Evolutionary conservation across 2,797 vertebrate genomes (phyloP).

Genomic region (Eulemur mongoz): DNA sequence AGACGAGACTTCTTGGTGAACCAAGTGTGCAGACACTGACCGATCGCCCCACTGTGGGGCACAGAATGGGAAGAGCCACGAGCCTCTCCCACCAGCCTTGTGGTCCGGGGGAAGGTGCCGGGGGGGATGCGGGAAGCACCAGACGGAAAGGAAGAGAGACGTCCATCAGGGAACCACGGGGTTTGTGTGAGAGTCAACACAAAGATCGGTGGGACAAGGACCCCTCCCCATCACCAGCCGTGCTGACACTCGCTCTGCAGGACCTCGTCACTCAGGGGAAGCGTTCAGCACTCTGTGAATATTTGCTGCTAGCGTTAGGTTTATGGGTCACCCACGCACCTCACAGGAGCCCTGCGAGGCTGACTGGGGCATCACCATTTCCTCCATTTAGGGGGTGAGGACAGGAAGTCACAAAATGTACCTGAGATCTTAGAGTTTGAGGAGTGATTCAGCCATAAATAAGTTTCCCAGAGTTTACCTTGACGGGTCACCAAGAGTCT

Average conservation of each 20-base stretch:
- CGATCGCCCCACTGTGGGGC: fast-evolving
- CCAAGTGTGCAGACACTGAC: neutral
- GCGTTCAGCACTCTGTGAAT: fast-evolving
- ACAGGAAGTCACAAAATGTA: neutral
- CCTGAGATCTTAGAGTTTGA: neutral
- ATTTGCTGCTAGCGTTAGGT: too few relatives aligned
- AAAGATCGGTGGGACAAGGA: too few relatives aligned
- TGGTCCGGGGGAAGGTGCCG: neutral
- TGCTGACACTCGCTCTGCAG: fast-evolving
- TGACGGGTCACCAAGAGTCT: neutral
- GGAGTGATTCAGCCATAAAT: neutral
- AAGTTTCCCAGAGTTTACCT: neutral
- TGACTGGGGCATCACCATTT: neutral
- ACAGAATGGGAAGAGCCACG: neutral
- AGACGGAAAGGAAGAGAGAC: neutral
- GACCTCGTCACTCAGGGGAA: too few relatives aligned
- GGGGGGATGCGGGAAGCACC: neutral
- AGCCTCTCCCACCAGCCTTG: too few relatives aligned
- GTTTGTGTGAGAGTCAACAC: fast-evolving
- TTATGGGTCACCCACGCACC: fast-evolving
- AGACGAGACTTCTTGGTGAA: fast-evolving
- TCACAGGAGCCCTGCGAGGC: neutral
- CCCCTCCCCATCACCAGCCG: fast-evolving
- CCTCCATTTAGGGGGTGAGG: neutral
- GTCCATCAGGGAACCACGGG: neutral